Conservation (phyloP, 2,113 vertebrate species). For the Okapia johnstoni region DNA sequence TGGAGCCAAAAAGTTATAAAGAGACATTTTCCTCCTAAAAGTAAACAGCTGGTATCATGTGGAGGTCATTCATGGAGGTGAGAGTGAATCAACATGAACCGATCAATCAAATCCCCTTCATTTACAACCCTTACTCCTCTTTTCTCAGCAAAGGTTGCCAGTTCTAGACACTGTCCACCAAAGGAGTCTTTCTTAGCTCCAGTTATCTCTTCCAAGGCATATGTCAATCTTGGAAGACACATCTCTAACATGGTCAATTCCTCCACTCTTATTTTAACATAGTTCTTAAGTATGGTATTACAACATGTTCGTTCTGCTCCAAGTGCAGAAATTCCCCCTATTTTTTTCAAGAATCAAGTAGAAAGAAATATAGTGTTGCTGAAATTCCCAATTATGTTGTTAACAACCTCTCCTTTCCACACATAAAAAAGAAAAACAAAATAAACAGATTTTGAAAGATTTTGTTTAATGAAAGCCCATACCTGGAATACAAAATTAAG, state of each 20-base stretch:
- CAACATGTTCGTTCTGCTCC: not conserved
- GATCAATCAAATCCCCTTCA: not conserved
- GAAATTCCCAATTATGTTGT: not conserved
- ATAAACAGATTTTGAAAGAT: not conserved
- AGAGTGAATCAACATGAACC: not conserved
- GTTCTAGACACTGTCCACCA: not conserved
- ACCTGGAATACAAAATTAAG: constrained; percentile 37
- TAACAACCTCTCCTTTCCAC: not conserved
- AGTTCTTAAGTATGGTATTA: not conserved
- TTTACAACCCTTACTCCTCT: not conserved
- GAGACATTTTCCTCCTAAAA: constrained; percentile 15
- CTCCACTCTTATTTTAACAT: not conserved
- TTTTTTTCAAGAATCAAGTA: constrained; percentile 5
- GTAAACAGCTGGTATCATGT: not conserved
- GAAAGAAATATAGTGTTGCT: not conserved
- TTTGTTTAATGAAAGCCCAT: not conserved
- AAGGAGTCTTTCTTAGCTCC: not conserved
- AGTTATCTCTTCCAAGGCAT: not conserved
- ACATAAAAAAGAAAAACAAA: not conserved
- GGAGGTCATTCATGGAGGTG: not conserved
- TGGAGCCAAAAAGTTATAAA: not conserved
- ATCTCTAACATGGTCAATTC: not conserved
- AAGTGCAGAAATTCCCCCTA: not conserved
- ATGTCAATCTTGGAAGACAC: not conserved
- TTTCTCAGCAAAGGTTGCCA: not conserved